Conservation (phyloP, 1,140 invertebrate species). For the Calosoma granatense region DNA sequence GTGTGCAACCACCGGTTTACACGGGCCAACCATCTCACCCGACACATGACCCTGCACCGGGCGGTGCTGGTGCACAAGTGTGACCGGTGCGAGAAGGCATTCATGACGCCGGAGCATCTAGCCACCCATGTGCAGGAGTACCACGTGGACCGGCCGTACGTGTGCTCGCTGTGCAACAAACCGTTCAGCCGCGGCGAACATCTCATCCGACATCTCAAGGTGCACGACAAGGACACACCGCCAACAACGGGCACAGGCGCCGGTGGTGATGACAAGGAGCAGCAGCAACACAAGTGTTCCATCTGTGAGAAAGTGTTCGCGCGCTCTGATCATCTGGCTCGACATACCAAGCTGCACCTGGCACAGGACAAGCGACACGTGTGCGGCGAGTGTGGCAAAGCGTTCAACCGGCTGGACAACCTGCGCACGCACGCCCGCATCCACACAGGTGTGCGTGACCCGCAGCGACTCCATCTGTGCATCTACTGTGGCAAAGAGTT, state of each 20-base stretch:
- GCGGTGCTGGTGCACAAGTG: constrained; percentile 30
- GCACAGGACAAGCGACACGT: constrained; percentile 33
- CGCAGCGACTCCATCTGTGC: constrained; percentile 33
- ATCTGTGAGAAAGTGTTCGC: constrained; percentile 29
- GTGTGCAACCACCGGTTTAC: constrained; percentile 29
- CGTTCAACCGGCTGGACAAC: constrained; percentile 34
- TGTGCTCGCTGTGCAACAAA: constrained; percentile 46
- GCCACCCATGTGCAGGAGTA: constrained; percentile 50
- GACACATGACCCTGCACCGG: constrained; percentile 32
- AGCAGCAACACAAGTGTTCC: constrained; percentile 25
- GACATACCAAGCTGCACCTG: constrained; percentile 32
- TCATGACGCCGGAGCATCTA: constrained; percentile 32
- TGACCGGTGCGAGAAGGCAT: constrained; percentile 30
- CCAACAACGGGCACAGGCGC: too few species aligned
- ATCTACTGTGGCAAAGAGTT: constrained; percentile 39
- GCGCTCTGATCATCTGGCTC: constrained; percentile 29
- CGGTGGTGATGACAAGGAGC: constrained; percentile 16
- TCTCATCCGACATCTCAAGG: constrained; percentile 36
- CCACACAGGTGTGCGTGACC: constrained; percentile 35
- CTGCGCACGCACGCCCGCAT: constrained; percentile 37
- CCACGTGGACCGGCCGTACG: constrained; percentile 53
- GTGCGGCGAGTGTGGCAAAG: constrained; percentile 38
- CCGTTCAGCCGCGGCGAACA: constrained; percentile 32
- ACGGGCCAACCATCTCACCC: constrained; percentile 28
- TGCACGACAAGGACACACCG: constrained; percentile 22